Conservation (phyloP, 2,888 invertebrate species). For the Lycia hirtaria region DNA sequence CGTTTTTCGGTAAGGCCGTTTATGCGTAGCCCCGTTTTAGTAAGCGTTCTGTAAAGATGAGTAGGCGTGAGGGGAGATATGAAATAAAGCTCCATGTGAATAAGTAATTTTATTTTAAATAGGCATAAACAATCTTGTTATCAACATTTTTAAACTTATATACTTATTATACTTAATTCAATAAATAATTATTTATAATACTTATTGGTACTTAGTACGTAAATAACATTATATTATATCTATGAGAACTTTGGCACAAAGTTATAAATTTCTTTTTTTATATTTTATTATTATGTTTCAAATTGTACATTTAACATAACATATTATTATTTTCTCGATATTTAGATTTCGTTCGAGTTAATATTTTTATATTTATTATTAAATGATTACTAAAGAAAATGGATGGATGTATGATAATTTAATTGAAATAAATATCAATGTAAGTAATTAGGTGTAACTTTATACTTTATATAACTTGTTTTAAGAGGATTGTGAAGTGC, state of each 20-base stretch:
- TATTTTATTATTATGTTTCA: background rate
- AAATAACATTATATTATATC: constrained; percentile 5
- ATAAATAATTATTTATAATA: constrained; percentile 15
- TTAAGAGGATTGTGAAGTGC: too few relatives aligned
- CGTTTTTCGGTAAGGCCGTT: too few relatives aligned
- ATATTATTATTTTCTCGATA: too few relatives aligned
- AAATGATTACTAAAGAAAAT: too few relatives aligned
- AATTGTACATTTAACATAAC: too few relatives aligned
- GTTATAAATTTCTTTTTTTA: background rate
- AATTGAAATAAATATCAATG: too few relatives aligned
- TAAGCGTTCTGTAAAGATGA: background rate
- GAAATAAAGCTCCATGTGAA: constrained; percentile 6
- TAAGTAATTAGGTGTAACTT: too few relatives aligned
- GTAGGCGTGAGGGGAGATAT: background rate
- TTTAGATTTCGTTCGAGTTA: too few relatives aligned
- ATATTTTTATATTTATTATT: too few relatives aligned
- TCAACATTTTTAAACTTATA: constrained; percentile 52
- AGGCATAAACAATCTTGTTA: constrained; percentile 54
- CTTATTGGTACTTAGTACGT: constrained; percentile 3
- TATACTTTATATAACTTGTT: too few relatives aligned
- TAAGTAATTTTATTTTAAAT: constrained; percentile 40
- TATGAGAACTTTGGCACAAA: constrained; percentile 11
- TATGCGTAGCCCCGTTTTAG: too few relatives aligned
- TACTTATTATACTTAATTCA: constrained; percentile 12
- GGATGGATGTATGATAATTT: too few relatives aligned